Conservation (phyloP, 2,888 invertebrate species). For the Germaria angustata region DNA sequence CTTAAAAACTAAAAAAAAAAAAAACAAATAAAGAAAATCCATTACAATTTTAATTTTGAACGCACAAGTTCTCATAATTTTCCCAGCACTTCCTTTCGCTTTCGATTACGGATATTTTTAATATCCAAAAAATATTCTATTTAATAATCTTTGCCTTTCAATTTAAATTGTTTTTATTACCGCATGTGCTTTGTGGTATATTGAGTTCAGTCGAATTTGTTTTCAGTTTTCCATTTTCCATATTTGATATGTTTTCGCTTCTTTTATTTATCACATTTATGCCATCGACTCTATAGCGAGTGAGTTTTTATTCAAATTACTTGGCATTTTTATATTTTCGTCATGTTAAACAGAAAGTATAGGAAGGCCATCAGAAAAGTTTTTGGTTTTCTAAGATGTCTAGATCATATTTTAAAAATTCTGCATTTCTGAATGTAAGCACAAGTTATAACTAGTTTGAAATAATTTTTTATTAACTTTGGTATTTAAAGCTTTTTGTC, state of each 20-base stretch:
- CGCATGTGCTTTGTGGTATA: background rate
- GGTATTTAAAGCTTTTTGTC: background rate
- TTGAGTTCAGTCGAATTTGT: slow-evolving; percentile 5
- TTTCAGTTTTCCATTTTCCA: background rate
- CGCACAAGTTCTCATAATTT: background rate
- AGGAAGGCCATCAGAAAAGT: background rate
- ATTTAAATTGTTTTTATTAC: background rate
- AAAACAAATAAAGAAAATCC: too few species aligned
- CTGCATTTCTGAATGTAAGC: too few species aligned
- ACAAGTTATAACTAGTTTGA: too few species aligned
- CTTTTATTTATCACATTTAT: slow-evolving; percentile 16
- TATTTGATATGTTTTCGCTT: slow-evolving; percentile 4
- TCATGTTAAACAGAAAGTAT: background rate
- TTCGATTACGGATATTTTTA: background rate
- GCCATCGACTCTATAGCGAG: slow-evolving; percentile 3
- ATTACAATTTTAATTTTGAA: too few species aligned
- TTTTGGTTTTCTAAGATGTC: background rate
- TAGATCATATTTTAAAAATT: too few species aligned
- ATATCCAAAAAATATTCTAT: background rate
- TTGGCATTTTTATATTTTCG: background rate
- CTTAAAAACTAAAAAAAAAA: too few species aligned
- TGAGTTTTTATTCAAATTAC: slow-evolving; percentile 29
- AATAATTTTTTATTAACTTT: background rate
- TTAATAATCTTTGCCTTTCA: background rate
- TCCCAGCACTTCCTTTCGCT: background rate